Percentiles rank a stretch among this genome's conserved stretches.
Conservation (phyloP, 1,140 invertebrate species). For the Geopemphigus sp. region DNA sequence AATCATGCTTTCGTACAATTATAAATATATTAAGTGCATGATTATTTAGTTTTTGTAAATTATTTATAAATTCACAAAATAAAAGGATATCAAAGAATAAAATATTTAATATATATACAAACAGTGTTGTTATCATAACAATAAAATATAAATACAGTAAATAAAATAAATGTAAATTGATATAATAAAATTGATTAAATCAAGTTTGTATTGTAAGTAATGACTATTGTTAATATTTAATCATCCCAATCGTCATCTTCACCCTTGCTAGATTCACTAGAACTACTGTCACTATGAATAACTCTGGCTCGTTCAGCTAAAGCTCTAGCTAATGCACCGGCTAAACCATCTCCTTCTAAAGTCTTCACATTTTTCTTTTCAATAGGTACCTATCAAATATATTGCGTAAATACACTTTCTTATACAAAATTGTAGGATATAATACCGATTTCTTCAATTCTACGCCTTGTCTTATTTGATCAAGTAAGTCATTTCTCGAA, state of each 20-base stretch:
- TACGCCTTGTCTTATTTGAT: slow-evolving; percentile 76
- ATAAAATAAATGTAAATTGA: slow-evolving; percentile 9
- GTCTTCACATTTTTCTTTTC: slow-evolving; percentile 20
- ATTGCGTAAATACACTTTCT: not conserved
- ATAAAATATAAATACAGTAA: slow-evolving; percentile 21
- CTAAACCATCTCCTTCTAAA: slow-evolving; percentile 63
- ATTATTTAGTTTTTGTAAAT: too few relatives aligned
- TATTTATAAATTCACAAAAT: not conserved
- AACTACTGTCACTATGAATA: slow-evolving; percentile 66
- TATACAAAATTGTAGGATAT: not conserved
- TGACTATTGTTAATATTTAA: too few relatives aligned
- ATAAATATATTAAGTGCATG: too few relatives aligned
- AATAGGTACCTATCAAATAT: slow-evolving; percentile 51
- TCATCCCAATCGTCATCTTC: slow-evolving; percentile 67
- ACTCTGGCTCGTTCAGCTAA: slow-evolving; percentile 69
- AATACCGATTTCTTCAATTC: slow-evolving; percentile 70
- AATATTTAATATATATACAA: slow-evolving; percentile 21
- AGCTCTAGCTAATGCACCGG: slow-evolving; percentile 74
- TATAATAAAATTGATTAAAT: not conserved
- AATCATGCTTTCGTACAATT: too few relatives aligned
- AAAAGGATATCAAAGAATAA: not conserved
- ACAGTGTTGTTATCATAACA: not conserved
- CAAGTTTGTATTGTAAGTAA: too few relatives aligned
- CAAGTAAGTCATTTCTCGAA: slow-evolving; percentile 69
- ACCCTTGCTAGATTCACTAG: slow-evolving; percentile 54